phyloP scores from a whole-genome alignment of 2,113 vertebrate genomes.

The Taurulus bubalis region DNA sequence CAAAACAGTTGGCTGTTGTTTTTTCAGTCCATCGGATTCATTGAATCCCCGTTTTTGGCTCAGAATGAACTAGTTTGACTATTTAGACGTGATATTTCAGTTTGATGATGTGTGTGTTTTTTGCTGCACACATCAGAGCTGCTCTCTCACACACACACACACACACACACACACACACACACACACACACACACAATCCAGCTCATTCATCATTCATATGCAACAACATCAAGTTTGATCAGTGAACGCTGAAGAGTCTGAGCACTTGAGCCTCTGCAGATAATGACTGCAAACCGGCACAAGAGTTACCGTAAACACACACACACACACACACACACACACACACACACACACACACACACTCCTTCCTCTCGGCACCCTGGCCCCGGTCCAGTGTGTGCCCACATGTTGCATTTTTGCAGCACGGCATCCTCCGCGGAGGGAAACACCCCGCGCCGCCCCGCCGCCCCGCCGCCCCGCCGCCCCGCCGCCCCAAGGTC shows the following conservation, averaged over 20 bases:
- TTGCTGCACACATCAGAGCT: too few species aligned
- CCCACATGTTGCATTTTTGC: conserved; percentile 55
- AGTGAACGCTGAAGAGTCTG: background rate
- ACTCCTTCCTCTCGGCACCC: conserved; percentile 12
- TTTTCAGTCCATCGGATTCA: background rate
- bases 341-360: conserved; percentile 1
- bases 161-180: too few species aligned
- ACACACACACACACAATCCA: too few species aligned
- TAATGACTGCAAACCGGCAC: background rate
- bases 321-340: too few species aligned
- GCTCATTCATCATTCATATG: background rate
- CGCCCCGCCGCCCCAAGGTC: too few species aligned
- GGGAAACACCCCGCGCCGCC: conserved; percentile 82
- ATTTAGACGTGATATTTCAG: too few species aligned
- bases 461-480: too few species aligned
- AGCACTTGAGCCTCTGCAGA: background rate
- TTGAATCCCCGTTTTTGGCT: background rate
- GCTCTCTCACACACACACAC: too few species aligned
- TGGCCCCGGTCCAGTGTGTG: conserved; percentile 76
- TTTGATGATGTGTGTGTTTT: too few species aligned
- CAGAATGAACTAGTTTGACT: too few species aligned
- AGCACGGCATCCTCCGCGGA: conserved; percentile 50
- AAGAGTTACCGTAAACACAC: background rate
- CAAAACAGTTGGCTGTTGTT: background rate
- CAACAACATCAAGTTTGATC: background rate